These are phyloP conservation scores for Sebastes melanostomus DNA, from an alignment of 2,797 vertebrate species.

Conservation along the genomic window DNA sequence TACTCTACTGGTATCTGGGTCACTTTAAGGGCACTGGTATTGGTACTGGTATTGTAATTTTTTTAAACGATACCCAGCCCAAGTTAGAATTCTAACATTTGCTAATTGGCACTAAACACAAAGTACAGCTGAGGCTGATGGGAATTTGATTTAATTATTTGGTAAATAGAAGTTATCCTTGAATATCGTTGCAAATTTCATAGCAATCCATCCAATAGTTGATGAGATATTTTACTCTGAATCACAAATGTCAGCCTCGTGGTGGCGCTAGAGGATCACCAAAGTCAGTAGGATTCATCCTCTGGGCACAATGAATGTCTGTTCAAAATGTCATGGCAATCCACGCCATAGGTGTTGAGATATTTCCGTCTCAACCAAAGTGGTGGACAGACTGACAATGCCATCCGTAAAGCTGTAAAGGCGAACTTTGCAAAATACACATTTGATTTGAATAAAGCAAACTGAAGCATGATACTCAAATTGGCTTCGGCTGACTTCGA, in stretches of 20 bases:
- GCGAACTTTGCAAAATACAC: not conserved
- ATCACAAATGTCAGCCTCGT: not conserved
- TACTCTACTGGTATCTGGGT: too few relatives aligned
- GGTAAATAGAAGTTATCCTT: not conserved
- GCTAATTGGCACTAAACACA: not conserved
- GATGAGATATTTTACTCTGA: not conserved
- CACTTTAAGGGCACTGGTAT: too few relatives aligned
- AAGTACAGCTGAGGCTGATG: not conserved
- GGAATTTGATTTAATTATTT: not conserved
- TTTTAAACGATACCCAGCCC: too few relatives aligned
- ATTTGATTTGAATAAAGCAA: not conserved
- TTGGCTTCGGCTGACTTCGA: not conserved
- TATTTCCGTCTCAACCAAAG: not conserved
- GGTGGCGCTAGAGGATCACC: not conserved
- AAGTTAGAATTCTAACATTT: not conserved
- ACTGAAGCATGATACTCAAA: not conserved
- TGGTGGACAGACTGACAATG: not conserved
- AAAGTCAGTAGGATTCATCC: not conserved
- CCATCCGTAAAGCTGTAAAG: not conserved
- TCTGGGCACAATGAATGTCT: not conserved
- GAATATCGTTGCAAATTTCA: not conserved
- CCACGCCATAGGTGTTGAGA: not conserved
- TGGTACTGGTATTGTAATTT: too few relatives aligned
- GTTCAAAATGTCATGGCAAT: not conserved
- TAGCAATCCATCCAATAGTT: not conserved